Base-by-base conservation (phyloP, 2,113 vertebrate species). In the Pelobates fuscus region DNA sequence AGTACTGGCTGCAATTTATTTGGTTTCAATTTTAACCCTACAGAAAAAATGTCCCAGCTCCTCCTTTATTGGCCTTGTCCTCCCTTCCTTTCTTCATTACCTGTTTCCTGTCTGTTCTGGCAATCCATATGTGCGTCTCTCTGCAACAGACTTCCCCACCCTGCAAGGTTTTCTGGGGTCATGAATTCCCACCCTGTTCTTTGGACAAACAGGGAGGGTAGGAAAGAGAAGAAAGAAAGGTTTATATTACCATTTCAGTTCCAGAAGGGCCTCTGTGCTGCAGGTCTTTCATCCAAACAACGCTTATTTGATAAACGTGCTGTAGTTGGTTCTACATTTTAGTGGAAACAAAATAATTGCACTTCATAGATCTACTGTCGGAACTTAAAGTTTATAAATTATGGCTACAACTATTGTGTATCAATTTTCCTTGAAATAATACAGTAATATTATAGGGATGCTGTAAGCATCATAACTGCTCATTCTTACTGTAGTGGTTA, bases 71-170 rank as follows among this genome's bases (percentile, higher is more conserved):
- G 73, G 65, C 64, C 20, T 64, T 8, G 64, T 55, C 26, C 64
- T 49, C 64, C 64, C 64, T 76, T 76, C 73, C 73, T 76, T 76
- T 64, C 73, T 68, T 59, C 73, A 76, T 76, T 76, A 68, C 73
- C 73, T 68, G 73, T 76, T 76, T 76, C 73, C 73, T 68, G 73
- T 76, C 64, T 68, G 37, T 68, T 68, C 73, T 76, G 73, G 73
- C 73, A 61, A 63, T 11, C 64, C 29, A 32, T 61, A 64, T 67
- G 54, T 67, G 44, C 25, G 26, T 76, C 41, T 25, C 43, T 59
- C 32, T 49, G 62, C 62, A 23, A 24, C 62, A 65, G 62, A n/a
- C 62, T 65, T 30, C 62, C 32, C 65, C 73, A 67, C 73, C 73
- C 64, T 49, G 73, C 25, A 61, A 68, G 73, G 73, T 76, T 67